Evolutionary conservation across 2,888 invertebrate genomes (phyloP).

Genomic region (Dasypolia templi): DNA sequence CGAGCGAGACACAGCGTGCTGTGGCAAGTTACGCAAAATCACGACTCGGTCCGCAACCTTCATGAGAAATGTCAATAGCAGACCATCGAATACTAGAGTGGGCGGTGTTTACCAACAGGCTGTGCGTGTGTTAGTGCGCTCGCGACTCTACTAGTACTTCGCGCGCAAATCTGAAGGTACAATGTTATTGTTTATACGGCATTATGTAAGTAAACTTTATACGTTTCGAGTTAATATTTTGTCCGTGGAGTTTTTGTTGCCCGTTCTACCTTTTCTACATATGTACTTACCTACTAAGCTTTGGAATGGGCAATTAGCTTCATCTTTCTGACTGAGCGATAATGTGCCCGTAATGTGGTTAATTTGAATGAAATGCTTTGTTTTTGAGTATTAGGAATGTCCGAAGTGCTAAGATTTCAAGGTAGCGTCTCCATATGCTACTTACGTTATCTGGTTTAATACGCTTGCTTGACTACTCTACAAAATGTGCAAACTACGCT

Average conservation of each 20-base stretch:
- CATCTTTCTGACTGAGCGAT: not conserved
- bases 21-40: constrained; percentile 88
- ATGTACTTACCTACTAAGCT: not conserved
- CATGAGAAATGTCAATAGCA: constrained; percentile 89
- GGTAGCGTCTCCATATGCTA: constrained; percentile 16
- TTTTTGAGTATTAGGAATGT: constrained; percentile 7
- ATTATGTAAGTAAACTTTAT: constrained; percentile 16
- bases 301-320: not conserved
- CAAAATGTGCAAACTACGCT: not conserved
- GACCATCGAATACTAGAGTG: constrained; percentile 76
- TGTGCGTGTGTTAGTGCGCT: constrained; percentile 56
- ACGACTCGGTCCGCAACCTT: constrained; percentile 86
- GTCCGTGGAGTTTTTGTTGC: not conserved
- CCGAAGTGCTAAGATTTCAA: constrained; percentile 30
- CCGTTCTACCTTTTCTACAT: not conserved
- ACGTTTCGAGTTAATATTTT: constrained; percentile 17
- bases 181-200: constrained; percentile 65
- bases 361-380: not conserved
- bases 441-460: constrained; percentile 24
- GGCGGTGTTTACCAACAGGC: constrained; percentile 78
- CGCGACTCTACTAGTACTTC: constrained; percentile 52
- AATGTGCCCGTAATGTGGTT: not conserved
- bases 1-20: constrained; percentile 78
- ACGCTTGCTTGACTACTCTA: not conserved
- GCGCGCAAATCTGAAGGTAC: constrained; percentile 34